Evolutionary conservation across 2,113 vertebrate species (phyloP).

Genomic region (Pithys albifrons): DNA sequence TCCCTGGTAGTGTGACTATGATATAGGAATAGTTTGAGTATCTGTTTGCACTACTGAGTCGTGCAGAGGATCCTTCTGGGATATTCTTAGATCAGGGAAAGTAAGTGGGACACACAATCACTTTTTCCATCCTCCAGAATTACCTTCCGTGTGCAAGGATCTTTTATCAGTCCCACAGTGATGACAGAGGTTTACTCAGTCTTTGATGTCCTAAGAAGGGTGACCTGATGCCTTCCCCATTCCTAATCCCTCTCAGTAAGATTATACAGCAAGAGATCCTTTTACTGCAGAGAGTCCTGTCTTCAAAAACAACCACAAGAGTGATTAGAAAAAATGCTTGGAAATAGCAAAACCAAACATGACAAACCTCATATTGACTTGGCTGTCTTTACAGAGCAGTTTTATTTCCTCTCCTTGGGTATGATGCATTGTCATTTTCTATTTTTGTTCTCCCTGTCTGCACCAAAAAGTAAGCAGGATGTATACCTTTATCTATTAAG

Average conservation of each 20-base stretch:
- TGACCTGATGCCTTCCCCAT: neutral
- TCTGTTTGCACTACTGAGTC: neutral
- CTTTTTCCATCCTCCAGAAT: neutral
- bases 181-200: neutral
- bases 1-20: neutral
- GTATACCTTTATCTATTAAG: neutral
- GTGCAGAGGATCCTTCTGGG: neutral
- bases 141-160: neutral
- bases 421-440: neutral
- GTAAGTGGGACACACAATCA: accelerated
- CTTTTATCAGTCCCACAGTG: neutral
- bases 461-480: neutral
- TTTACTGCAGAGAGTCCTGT: neutral
- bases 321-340: neutral
- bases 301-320: neutral
- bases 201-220: neutral
- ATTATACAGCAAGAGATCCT: neutral
- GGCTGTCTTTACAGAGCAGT: neutral
- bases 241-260: neutral
- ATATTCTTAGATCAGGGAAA: neutral
- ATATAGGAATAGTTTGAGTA: neutral
- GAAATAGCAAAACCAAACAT: neutral
- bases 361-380: neutral
- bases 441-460: neutral
- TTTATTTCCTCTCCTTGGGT: neutral